phyloP scores from a whole-genome alignment of 2,888 invertebrate species.

The Watsonalla binaria region DNA sequence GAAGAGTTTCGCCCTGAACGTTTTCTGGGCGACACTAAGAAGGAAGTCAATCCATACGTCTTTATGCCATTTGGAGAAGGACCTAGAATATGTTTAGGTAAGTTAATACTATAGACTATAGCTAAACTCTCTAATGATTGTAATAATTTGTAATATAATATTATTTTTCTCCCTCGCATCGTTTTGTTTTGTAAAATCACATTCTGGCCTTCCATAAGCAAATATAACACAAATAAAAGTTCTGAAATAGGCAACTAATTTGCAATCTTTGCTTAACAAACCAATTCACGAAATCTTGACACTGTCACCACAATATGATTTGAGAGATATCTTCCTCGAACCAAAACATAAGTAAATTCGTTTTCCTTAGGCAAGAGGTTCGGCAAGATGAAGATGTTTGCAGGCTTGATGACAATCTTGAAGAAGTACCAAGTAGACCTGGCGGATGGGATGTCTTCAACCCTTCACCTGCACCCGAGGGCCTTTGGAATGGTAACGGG shows the following conservation, averaged over 20 bases:
- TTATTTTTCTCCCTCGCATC: not conserved
- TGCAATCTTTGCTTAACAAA: too few relatives aligned
- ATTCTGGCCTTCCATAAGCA: too few relatives aligned
- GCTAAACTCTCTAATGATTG: constrained; percentile 20
- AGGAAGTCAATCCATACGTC: constrained; percentile 28
- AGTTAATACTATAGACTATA: constrained; percentile 59
- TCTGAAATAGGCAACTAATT: too few relatives aligned
- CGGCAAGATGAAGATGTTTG: constrained; percentile 18
- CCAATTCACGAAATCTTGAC: too few relatives aligned
- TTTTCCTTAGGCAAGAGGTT: not conserved
- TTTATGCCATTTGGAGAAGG: constrained; percentile 77
- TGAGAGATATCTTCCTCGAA: too few relatives aligned
- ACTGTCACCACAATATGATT: too few relatives aligned
- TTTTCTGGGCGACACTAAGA: constrained; percentile 62
- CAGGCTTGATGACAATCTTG: constrained; percentile 20
- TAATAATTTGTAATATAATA: too few relatives aligned
- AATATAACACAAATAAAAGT: too few relatives aligned
- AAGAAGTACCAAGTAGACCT: constrained; percentile 17
- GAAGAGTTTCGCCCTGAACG: constrained; percentile 72
- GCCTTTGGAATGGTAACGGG: not conserved
- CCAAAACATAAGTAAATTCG: too few relatives aligned
- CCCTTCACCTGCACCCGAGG: not conserved
- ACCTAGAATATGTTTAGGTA: constrained; percentile 78
- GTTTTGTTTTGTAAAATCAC: not conserved
- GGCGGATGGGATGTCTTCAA: not conserved